Base-by-base conservation (phyloP, 2,888 invertebrate genomes). In the Plutella xylostella region DNA sequence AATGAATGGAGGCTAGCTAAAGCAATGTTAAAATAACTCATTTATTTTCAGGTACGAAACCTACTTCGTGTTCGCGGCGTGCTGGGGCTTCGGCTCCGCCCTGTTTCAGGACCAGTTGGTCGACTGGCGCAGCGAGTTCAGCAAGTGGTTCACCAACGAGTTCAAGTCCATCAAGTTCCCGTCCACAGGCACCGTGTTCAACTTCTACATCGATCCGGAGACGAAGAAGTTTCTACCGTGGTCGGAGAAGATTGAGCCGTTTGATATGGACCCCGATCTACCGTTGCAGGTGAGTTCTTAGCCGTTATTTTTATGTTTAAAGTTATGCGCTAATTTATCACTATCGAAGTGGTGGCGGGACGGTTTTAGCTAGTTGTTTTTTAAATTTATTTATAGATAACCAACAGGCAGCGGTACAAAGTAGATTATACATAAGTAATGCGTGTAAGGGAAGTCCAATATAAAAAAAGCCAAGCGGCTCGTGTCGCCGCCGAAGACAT, bases 1-100 rank as follows among this genome's bases (percentile, higher is more conserved):
- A n/a, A n/a, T n/a, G n/a, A n/a, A n/a, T n/a, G n/a, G n/a, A n/a
- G n/a, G n/a, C n/a, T n/a, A n/a, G n/a, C n/a, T n/a, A n/a, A n/a
- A n/a, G n/a, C n/a, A n/a, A n/a, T n/a, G n/a, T n/a, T n/a, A n/a
- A n/a, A n/a, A n/a, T n/a, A n/a, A n/a, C 5, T 33, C 2, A 2
- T 43, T 45, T 49, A 25, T 49, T 53, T 44, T 14, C 50, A 87
- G 87, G 87, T 93, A 93, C 63, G 97, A 98, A 78, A 89, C 91
- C 7, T 97, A 97, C 72, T 98, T 97, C 74, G 95, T 91, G 0
- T 97, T 97, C 67, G 89, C 92, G 22, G 87, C 91, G 45, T 87
- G 97, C 19, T 97, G 97, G 97, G 94, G 96, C 0, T 98, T 97
- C 63, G 97, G 97, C 1, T 95, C 97, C 0, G 90, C 92, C 0